phyloP scores from a whole-genome alignment of 2,888 invertebrate genomes.

The Thereva unica region DNA sequence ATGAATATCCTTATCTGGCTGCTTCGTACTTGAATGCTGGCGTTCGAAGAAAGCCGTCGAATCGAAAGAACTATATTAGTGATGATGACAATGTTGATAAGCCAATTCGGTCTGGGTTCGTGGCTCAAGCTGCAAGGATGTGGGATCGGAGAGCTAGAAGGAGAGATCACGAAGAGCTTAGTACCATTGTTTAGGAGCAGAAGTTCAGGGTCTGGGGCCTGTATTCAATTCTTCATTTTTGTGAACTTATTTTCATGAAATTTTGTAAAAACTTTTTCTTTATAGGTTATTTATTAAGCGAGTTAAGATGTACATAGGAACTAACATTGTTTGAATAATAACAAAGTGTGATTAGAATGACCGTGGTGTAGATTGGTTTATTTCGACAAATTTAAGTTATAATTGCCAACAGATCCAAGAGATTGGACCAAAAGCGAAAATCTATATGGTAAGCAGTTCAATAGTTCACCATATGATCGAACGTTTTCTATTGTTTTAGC shows the following conservation, averaged over 20 bases:
- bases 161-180: constrained; percentile 4
- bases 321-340: too few relatives aligned
- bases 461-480: too few relatives aligned
- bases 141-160: constrained; percentile 41
- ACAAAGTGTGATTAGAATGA: too few relatives aligned
- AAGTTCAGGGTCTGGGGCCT: background rate
- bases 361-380: too few relatives aligned
- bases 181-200: constrained; percentile 37
- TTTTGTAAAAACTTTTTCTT: too few relatives aligned
- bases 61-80: background rate
- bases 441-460: too few relatives aligned
- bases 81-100: constrained; percentile 37
- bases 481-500: too few relatives aligned
- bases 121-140: constrained; percentile 42
- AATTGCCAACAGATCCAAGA: too few relatives aligned
- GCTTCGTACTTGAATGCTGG: background rate
- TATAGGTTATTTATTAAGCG: too few relatives aligned
- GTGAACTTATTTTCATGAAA: background rate
- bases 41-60: background rate
- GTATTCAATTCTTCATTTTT: background rate
- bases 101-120: constrained; percentile 40
- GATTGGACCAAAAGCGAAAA: too few relatives aligned
- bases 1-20: background rate
- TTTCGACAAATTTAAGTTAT: too few relatives aligned
- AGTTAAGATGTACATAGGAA: too few relatives aligned